These are phyloP conservation scores for Harpalus rufipes DNA, from an alignment of 2,888 invertebrate genomes.

Conservation along the genomic window DNA sequence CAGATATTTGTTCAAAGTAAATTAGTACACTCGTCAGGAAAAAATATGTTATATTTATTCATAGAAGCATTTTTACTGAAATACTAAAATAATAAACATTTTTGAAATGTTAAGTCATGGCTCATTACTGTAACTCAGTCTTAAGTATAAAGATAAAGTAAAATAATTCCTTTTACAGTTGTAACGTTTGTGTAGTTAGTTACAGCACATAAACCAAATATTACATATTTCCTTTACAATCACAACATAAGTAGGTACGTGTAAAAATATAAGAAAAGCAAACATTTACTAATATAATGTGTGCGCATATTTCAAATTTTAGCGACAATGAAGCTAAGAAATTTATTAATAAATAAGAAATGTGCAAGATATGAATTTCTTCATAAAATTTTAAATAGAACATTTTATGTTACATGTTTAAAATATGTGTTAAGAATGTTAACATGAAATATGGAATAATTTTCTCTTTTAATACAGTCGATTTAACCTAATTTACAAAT, in stretches of 20 bases:
- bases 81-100: too few relatives aligned
- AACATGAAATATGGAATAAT: background rate
- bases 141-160: conserved; percentile 30
- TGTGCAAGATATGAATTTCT: background rate
- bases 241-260: too few relatives aligned
- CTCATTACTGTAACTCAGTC: conserved; percentile 12
- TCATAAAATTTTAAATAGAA: background rate
- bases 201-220: conserved; percentile 41
- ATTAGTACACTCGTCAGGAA: too few relatives aligned
- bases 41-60: too few relatives aligned
- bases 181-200: conserved; percentile 32
- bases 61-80: too few relatives aligned
- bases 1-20: too few relatives aligned
- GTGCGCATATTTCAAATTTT: background rate
- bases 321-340: background rate
- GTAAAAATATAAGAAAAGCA: background rate
- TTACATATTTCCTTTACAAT: background rate
- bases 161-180: conserved; percentile 34
- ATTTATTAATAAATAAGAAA: background rate
- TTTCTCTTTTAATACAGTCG: background rate
- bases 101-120: background rate
- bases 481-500: conserved; percentile 11
- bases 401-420: background rate
- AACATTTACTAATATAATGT: background rate
- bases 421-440: background rate